Percentiles rank a stretch among this genome's conserved stretches.
Evolutionary conservation across 2,888 invertebrate species (phyloP).

Genomic region (Mesorhabditis sp.): DNA sequence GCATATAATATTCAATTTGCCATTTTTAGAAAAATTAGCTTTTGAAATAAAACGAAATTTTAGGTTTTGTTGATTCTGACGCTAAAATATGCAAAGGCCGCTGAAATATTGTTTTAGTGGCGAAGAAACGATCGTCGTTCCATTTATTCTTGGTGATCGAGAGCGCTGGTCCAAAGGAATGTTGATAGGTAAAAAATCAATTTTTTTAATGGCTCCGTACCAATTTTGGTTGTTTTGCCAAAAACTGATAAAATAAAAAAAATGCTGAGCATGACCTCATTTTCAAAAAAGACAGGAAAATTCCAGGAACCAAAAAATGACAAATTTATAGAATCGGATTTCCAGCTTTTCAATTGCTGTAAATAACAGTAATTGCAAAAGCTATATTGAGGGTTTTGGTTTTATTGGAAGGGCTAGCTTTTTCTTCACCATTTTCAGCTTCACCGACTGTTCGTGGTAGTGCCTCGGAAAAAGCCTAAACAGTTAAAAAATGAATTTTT

Average conservation of each 20-base stretch:
- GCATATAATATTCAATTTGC: background rate
- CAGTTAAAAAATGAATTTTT: background rate
- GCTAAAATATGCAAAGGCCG: background rate
- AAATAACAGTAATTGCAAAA: too few species aligned
- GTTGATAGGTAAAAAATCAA: background rate
- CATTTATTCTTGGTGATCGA: conserved; percentile 78
- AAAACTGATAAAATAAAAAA: too few species aligned
- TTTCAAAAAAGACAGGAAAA: too few species aligned
- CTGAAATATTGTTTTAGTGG: conserved; percentile 23
- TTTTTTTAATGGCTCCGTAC: background rate
- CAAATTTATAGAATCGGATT: too few species aligned
- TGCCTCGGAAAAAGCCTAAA: too few species aligned
- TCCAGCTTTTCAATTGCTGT: too few species aligned
- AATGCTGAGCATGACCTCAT: too few species aligned
- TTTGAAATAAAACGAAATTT: too few species aligned
- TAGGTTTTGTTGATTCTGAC: background rate
- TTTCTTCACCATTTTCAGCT: background rate
- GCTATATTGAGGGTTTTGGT: background rate
- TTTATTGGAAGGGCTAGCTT: background rate
- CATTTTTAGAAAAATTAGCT: too few species aligned
- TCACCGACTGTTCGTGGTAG: too few species aligned
- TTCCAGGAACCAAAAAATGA: too few species aligned
- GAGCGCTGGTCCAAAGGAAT: conserved; percentile 76
- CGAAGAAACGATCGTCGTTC: conserved; percentile 76
- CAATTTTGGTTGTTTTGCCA: too few species aligned